phyloP scores from a whole-genome alignment of 2,797 vertebrate genomes.

The Sebastes oblongus region DNA sequence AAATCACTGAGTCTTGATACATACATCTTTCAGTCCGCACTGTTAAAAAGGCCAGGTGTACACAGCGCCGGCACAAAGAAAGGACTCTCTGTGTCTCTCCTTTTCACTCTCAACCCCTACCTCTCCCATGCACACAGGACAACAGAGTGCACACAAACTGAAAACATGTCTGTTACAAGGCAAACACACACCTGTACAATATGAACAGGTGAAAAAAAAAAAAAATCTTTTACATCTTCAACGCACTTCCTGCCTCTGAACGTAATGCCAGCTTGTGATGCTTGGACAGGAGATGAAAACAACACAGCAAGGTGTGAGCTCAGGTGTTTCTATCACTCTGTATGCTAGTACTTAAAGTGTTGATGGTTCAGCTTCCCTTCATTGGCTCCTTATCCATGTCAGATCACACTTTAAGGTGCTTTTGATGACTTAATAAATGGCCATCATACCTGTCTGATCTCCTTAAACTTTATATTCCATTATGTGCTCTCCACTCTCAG shows the following conservation, averaged over 20 bases:
- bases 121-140: conserved; percentile 6
- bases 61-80: conserved; percentile 17
- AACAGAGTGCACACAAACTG: neutral
- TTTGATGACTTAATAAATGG: neutral
- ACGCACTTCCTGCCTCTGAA: conserved; percentile 13
- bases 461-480: neutral
- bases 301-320: conserved; percentile 27
- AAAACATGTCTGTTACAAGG: conserved; percentile 17
- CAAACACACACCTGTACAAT: conserved; percentile 36
- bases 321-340: conserved; percentile 36
- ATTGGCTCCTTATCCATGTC: neutral
- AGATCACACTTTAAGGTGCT: neutral
- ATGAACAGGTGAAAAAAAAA: conserved; percentile 12
- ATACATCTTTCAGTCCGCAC: conserved; percentile 13
- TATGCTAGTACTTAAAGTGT: neutral
- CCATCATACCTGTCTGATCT: neutral
- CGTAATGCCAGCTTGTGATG: conserved; percentile 13
- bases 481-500: neutral
- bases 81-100: conserved; percentile 36
- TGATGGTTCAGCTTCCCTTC: neutral
- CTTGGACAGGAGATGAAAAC: conserved; percentile 26
- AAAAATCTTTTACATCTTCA: conserved; percentile 9
- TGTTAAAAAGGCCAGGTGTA: conserved; percentile 44
- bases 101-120: conserved; percentile 12
- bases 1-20: neutral